These are phyloP conservation scores for Pseudoips prasinana DNA, from an alignment of 2,888 invertebrate genomes.

Conservation along the genomic window DNA sequence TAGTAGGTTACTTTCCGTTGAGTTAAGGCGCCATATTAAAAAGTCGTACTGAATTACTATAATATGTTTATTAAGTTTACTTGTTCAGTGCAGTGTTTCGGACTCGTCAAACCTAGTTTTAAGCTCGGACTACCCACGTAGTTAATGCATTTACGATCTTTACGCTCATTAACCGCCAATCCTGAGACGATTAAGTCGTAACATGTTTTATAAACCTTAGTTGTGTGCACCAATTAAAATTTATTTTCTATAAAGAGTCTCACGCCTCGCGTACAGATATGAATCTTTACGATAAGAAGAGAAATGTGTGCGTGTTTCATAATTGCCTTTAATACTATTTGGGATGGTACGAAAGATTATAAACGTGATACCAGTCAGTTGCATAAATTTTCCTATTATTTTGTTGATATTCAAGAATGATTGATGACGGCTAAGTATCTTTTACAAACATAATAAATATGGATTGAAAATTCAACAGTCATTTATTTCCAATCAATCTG, in stretches of 20 bases:
- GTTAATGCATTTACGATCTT: slow-evolving; percentile 69
- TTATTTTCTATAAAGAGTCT: slow-evolving; percentile 61
- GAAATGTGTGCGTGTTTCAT: slow-evolving; percentile 57
- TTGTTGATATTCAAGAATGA: slow-evolving; percentile 47
- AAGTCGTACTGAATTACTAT: too few species aligned
- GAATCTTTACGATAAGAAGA: slow-evolving; percentile 59
- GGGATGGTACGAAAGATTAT: slow-evolving; percentile 42
- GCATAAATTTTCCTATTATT: slow-evolving; percentile 54
- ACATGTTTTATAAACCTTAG: slow-evolving; percentile 65
- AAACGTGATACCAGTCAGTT: slow-evolving; percentile 38
- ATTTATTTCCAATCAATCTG: slow-evolving; percentile 18
- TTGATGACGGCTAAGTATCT: slow-evolving; percentile 45
- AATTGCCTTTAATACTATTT: slow-evolving; percentile 63
- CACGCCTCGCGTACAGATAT: slow-evolving; percentile 60
- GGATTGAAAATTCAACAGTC: slow-evolving; percentile 24
- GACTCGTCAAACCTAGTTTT: slow-evolving; percentile 31
- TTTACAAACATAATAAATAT: slow-evolving; percentile 32
- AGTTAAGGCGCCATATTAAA: too few species aligned
- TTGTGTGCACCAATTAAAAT: slow-evolving; percentile 71
- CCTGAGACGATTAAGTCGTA: slow-evolving; percentile 71
- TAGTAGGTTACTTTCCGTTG: too few species aligned
- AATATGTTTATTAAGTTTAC: too few species aligned
- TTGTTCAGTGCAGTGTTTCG: too few species aligned
- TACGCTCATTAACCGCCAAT: slow-evolving; percentile 77
- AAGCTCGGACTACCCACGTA: slow-evolving; percentile 59